phyloP scores from a whole-genome alignment of 2,113 vertebrate genomes.

The Lepus europaeus region DNA sequence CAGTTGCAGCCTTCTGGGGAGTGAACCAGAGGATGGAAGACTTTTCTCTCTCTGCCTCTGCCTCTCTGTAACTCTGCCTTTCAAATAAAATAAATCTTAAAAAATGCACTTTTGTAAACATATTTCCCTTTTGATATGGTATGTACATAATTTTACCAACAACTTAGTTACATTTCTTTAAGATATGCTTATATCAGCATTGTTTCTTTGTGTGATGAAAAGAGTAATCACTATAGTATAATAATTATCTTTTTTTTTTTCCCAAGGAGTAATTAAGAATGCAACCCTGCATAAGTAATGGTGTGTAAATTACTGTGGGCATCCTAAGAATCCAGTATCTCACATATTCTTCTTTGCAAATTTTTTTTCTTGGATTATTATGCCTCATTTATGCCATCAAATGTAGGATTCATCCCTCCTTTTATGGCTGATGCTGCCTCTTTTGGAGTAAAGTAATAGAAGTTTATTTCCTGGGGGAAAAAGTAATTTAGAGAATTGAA shows the following conservation, averaged over 20 bases:
- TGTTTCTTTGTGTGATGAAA: conserved; percentile 77
- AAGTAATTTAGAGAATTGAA: conserved; percentile 50
- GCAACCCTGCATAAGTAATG: conserved; percentile 72
- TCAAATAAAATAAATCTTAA: background rate
- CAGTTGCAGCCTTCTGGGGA: too few relatives aligned
- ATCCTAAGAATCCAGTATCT: conserved; percentile 63
- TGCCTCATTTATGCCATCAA: conserved; percentile 73
- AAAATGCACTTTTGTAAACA: background rate
- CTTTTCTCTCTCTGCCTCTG: too few relatives aligned
- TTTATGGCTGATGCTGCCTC: conserved; percentile 65
- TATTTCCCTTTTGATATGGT: conserved; percentile 45
- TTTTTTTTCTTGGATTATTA: conserved; percentile 77
- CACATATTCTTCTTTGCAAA: conserved; percentile 70
- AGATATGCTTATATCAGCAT: conserved; percentile 67
- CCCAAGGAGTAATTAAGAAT: conserved; percentile 76
- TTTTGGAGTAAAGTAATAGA: conserved; percentile 78
- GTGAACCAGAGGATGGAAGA: too few relatives aligned
- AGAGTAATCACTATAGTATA: conserved; percentile 72
- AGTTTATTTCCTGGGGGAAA: conserved; percentile 63
- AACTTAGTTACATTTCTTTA: conserved; percentile 59
- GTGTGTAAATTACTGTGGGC: conserved; percentile 71
- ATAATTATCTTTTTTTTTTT: conserved; percentile 75
- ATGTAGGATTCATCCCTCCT: conserved; percentile 67
- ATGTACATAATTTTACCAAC: conserved; percentile 63
- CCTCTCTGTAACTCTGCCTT: too few relatives aligned